Percentiles rank a stretch among this genome's conserved stretches.
Evolutionary conservation across 2,797 vertebrate species (phyloP).

Genomic region (Helicolenus hilgendorfi): DNA sequence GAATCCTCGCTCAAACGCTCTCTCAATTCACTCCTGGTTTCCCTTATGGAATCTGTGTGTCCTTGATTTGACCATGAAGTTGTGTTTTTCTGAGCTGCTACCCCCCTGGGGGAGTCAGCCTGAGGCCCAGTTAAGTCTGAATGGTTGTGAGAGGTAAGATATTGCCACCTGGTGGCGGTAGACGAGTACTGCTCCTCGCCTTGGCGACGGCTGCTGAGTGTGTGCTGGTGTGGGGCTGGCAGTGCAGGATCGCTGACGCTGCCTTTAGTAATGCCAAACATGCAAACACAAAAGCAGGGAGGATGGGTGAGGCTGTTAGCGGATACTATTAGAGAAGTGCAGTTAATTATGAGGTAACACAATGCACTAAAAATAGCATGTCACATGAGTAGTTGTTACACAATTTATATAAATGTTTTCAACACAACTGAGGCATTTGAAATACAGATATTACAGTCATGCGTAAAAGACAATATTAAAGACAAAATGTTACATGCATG

Average conservation of each 20-base stretch:
- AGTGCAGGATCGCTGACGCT: slow-evolving; percentile 59
- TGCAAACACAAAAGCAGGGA: slow-evolving; percentile 90
- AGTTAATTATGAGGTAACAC: slow-evolving; percentile 42
- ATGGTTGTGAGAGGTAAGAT: slow-evolving; percentile 59
- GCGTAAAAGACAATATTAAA: neutral
- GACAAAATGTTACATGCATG: neutral
- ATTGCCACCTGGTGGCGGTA: slow-evolving; percentile 73
- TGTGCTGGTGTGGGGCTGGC: slow-evolving; percentile 57
- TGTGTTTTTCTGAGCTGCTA: slow-evolving; percentile 57
- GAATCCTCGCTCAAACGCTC: slow-evolving; percentile 76
- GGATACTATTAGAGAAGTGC: slow-evolving; percentile 27
- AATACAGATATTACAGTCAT: neutral
- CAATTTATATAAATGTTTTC: neutral
- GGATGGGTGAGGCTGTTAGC: slow-evolving; percentile 71
- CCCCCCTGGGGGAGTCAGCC: slow-evolving; percentile 50
- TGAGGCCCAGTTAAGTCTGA: slow-evolving; percentile 56
- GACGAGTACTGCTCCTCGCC: slow-evolving; percentile 56
- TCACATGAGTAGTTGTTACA: neutral
- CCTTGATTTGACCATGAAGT: slow-evolving; percentile 77
- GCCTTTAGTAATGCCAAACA: slow-evolving; percentile 89
- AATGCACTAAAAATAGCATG: slow-evolving; percentile 19
- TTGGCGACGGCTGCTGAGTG: slow-evolving; percentile 47
- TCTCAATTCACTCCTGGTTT: slow-evolving; percentile 61
- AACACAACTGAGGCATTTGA: neutral
- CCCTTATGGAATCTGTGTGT: slow-evolving; percentile 60